Evolutionary conservation across 2,113 vertebrate genomes (phyloP).

Genomic region (Sinocyclocheilus rhinocerous): DNA sequence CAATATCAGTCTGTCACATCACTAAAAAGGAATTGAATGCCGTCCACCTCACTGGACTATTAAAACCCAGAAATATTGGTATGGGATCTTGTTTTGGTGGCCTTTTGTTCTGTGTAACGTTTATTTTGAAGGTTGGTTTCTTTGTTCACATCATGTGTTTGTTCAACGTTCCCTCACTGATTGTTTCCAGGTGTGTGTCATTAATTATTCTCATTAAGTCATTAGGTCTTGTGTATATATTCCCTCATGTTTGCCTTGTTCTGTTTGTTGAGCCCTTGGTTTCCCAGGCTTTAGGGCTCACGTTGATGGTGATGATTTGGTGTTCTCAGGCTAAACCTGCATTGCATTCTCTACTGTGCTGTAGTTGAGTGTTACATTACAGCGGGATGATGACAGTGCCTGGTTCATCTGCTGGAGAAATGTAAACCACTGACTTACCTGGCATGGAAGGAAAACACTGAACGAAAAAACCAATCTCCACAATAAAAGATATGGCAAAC

Average conservation of each 20-base stretch:
- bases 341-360: not conserved
- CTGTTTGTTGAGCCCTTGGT: not conserved
- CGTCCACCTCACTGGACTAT: not conserved
- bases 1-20: not conserved
- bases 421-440: not conserved
- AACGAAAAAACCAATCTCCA: too few species aligned
- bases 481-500: too few species aligned
- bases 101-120: not conserved
- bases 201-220: conserved; percentile 28
- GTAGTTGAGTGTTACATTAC: not conserved
- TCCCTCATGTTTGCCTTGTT: not conserved
- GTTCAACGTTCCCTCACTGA: not conserved
- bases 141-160: conserved; percentile 10
- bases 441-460: not conserved
- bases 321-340: not conserved
- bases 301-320: not conserved
- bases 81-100: not conserved
- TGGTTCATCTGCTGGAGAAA: not conserved
- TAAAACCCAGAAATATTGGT: not conserved
- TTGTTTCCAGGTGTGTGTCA: conserved; percentile 19
- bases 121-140: not conserved
- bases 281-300: not conserved
- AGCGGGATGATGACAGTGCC: not conserved
- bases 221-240: not conserved
- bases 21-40: not conserved